Evolutionary conservation across 2,888 invertebrate genomes (phyloP), one percentile per base, ranked within the genome.

Genomic region (Volucella inanis): DNA sequence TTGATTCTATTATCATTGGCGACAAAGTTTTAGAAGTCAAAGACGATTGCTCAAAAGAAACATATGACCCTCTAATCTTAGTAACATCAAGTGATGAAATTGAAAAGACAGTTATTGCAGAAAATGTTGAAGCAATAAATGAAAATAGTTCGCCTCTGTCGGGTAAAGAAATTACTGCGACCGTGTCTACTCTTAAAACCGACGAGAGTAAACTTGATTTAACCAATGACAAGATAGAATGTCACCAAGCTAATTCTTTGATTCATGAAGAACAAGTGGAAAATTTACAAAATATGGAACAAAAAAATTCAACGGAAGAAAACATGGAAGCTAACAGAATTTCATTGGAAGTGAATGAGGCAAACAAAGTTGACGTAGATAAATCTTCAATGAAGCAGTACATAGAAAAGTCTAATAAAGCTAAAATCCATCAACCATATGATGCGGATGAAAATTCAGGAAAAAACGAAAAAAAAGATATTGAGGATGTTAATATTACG

Each of bases 1-100:
- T 75, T 22, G 83, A 87, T 45, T 62, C 65, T 62, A 38, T 86
- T 52, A 71, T 77, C 14, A 55, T 86, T 50, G 71, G 77, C 3
- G 77, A 81, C 39, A 86, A 68, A 59, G 45, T 81, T 52, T 14
- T 81, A 0, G 43, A 57, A 18, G 65, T 82, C 0, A 68, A 81
- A 39, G 68, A 72, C 9, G 38, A 67, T 11, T 43, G 70, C 4
- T 4, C 8, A 15, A 18, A 1, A 22, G 18, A 57, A 11, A 8
- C 12, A 49, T 61, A 41, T 50, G 38, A 22, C 47, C 47, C 50
- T 31, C 47, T 67, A 8, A 41, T 31, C 12, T 39, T 41, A 10
- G 67, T 67, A 3, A 47, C 72, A 52, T 77, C 71, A 3, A 80
- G 54, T 54, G 54, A 47, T 1, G 70, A 85, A 31, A 31, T 12